Evolutionary conservation across 2,113 vertebrate genomes (phyloP), one percentile per base, ranked within the genome.

Genomic region (Eretmochelys imbricata): DNA sequence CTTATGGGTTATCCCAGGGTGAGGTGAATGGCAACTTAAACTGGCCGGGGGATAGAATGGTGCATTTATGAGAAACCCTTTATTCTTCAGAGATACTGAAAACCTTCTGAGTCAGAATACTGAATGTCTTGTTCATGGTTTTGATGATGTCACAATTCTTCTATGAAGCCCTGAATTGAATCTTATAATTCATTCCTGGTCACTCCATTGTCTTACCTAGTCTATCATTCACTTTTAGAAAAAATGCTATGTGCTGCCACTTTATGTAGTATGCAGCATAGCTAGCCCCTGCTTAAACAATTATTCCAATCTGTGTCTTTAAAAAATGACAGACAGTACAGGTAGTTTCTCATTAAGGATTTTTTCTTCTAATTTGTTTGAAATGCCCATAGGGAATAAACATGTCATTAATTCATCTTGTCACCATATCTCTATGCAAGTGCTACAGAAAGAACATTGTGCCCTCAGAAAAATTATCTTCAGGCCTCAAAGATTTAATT

Each of bases 61-160:
- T 82, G 84, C 54, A 90, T 89, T 83, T 88, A 1, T 78, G 75
- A 88, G 84, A 88, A 87, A 89, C 82, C 92, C 88, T 84, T 82
- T 53, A 14, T 22, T 94, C 25, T 79, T 89, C 55, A 65, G 62
- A 86, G 49, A 82, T 38, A 53, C 0, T 4, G 59, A 82, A 93
- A 92, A 27, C 49, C 10, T 80, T 78, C 6, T 8, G 62, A 62
- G 29, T 25, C 35, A 78, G 46, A 86, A 94, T 20, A 42, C 20
- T 89, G 55, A 62, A 65, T 88, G 96, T 89, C 31, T 8, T 8
- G 6, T 89, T 82, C 57, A 14, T 80, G 62, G n/a, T 78, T 87
- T 72, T 89, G 80, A 27, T 48, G 78, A 50, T 57, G 10, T 89
- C 20, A 35, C 6, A 82, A 75, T 17, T 4, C 42, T 91, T 93